These are phyloP conservation scores for Phalacrocorax carbo DNA, from an alignment of 2,113 vertebrate species.

Conservation along the genomic window DNA sequence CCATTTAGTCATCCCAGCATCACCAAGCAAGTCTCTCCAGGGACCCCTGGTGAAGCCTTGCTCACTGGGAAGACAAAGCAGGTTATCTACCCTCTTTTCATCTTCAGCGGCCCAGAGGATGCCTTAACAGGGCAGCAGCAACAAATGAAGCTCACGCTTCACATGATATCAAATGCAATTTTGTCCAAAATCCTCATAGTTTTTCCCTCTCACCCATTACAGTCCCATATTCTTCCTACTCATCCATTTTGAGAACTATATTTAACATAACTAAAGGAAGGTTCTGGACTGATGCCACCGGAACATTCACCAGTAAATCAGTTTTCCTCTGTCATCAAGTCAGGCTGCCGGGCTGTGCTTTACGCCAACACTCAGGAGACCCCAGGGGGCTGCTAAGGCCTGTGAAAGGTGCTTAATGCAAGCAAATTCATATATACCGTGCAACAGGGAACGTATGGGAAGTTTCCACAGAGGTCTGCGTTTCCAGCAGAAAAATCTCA, in stretches of 20 bases:
- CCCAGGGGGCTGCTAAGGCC: not conserved
- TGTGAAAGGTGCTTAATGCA: not conserved
- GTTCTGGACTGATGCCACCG: not conserved
- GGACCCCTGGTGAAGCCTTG: not conserved
- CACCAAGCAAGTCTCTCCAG: not conserved
- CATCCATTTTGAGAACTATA: not conserved
- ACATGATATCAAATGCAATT: not conserved
- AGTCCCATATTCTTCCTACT: not conserved
- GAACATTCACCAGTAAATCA: not conserved
- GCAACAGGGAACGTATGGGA: not conserved
- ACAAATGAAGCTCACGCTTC: not conserved
- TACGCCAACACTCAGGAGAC: not conserved
- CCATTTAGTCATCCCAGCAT: not conserved
- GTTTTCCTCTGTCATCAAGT: not conserved
- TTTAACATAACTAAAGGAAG: not conserved
- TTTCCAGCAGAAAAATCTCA: not conserved
- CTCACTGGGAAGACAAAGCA: not conserved
- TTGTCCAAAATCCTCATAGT: not conserved
- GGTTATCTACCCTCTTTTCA: not conserved
- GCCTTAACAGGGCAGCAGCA: not conserved
- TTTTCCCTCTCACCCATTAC: not conserved
- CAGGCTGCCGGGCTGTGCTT: not conserved
- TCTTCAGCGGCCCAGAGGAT: not conserved
- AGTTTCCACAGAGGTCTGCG: not conserved
- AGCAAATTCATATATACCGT: not conserved